These are phyloP conservation scores for Clupea harengus DNA, from an alignment of 2,113 vertebrate genomes.

Conservation along the genomic window DNA sequence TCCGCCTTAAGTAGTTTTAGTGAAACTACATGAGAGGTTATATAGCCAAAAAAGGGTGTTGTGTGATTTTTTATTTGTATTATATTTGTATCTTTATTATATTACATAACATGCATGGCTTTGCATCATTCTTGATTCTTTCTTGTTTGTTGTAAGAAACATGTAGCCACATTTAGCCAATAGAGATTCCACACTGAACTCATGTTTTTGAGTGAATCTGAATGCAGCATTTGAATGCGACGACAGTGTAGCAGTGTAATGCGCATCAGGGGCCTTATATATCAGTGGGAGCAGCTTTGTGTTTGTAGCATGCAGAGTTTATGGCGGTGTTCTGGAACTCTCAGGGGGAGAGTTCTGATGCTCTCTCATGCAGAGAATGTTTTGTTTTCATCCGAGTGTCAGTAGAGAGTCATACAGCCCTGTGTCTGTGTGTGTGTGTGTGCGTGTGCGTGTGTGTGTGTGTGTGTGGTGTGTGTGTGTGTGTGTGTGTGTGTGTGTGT, in stretches of 20 bases:
- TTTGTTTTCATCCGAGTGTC: not conserved
- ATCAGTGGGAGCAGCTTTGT: not conserved
- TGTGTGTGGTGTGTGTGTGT: conserved; percentile 3
- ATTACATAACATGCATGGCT: too few relatives aligned
- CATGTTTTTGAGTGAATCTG: too few relatives aligned
- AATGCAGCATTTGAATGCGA: not conserved
- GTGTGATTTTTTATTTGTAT: too few relatives aligned
- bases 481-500: conserved; percentile 1
- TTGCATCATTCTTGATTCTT: too few relatives aligned
- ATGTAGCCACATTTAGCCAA: too few relatives aligned
- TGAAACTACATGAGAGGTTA: too few relatives aligned
- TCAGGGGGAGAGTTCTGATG: conserved; percentile 40
- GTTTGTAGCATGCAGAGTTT: not conserved
- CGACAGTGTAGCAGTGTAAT: not conserved
- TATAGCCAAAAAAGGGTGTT: too few relatives aligned
- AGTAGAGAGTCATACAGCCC: not conserved
- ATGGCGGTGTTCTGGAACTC: not conserved
- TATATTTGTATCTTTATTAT: too few relatives aligned
- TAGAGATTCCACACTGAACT: too few relatives aligned
- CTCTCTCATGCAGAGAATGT: conserved; percentile 6
- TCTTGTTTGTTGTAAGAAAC: too few relatives aligned
- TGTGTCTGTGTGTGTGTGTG: not conserved
- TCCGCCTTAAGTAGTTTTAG: too few relatives aligned
- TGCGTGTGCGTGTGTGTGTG: conserved; percentile 4
- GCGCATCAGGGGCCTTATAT: not conserved